phyloP scores from a whole-genome alignment of 1,140 invertebrate species.

The Lucilia sericata region DNA sequence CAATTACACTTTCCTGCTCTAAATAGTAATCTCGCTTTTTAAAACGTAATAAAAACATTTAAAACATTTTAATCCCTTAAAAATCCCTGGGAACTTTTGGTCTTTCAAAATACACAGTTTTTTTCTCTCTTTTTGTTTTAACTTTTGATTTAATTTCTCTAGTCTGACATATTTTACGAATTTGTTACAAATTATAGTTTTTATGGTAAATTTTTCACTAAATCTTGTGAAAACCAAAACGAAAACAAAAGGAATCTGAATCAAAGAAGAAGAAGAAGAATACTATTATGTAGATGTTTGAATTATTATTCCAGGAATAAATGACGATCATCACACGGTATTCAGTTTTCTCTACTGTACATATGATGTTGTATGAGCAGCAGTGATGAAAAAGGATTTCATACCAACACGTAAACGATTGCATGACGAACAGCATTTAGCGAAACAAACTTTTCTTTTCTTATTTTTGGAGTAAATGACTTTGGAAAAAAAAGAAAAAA shows the following conservation, averaged over 20 bases:
- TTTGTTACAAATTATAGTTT: constrained; percentile 42
- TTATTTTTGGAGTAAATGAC: neutral
- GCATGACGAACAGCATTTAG: constrained; percentile 43
- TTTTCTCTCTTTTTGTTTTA: too few relatives aligned
- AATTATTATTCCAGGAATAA: constrained; percentile 33
- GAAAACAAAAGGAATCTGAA: constrained; percentile 1
- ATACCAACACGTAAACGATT: constrained; percentile 39
- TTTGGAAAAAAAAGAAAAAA: neutral
- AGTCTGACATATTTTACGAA: constrained; percentile 30
- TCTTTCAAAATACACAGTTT: too few relatives aligned
- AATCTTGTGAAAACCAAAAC: neutral
- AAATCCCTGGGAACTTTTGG: neutral
- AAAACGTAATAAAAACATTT: too few relatives aligned
- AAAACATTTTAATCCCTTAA: neutral
- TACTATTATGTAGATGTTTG: constrained; percentile 7
- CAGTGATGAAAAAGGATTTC: constrained; percentile 28
- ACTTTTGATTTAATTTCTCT: constrained; percentile 8
- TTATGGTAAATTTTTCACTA: constrained; percentile 9
- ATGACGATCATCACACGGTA: constrained; percentile 20
- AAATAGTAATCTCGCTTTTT: too few relatives aligned
- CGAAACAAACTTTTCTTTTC: constrained; percentile 31
- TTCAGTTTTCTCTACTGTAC: constrained; percentile 3
- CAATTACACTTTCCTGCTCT: too few relatives aligned
- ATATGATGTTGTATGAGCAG: too few relatives aligned
- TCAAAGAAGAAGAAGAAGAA: neutral